These are phyloP conservation scores for Andrena dorsata DNA, from an alignment of 2,888 invertebrate species.

Conservation along the genomic window DNA sequence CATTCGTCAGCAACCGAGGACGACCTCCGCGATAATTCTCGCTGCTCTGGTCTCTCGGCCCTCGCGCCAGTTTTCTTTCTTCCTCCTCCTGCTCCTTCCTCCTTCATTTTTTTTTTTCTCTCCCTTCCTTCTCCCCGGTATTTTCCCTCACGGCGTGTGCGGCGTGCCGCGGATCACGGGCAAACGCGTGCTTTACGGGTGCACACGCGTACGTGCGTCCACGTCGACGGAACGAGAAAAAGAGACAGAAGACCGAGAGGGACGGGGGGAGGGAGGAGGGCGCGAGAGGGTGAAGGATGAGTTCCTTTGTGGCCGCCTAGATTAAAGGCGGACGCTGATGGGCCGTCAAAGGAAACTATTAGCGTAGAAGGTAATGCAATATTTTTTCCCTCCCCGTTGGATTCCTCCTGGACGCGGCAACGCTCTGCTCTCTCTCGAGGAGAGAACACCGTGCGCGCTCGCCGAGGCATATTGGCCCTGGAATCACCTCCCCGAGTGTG, in stretches of 20 bases:
- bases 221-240: conserved; percentile 38
- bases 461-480: conserved; percentile 19
- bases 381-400: conserved; percentile 72
- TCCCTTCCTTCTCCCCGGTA: conserved; percentile 14
- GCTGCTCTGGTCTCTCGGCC: conserved; percentile 40
- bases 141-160: conserved; percentile 45
- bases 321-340: conserved; percentile 77
- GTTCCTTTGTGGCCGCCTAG: conserved; percentile 73
- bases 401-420: conserved; percentile 47
- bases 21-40: conserved; percentile 72
- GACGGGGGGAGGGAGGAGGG: conserved; percentile 8
- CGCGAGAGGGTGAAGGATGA: conserved; percentile 59
- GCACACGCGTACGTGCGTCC: conserved; percentile 46
- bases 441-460: conserved; percentile 21
- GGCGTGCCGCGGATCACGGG: conserved; percentile 56
- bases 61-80: conserved; percentile 44
- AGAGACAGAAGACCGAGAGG: conserved; percentile 30
- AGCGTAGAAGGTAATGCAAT: conserved; percentile 78
- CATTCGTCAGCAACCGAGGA: conserved; percentile 56
- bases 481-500: neutral
- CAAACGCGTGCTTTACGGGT: conserved; percentile 54
- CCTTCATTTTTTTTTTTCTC: neutral
- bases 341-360: conserved; percentile 81
- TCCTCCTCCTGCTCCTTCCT: conserved; percentile 7
- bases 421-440: conserved; percentile 25